Conservation (phyloP, 1,140 invertebrate genomes). For the Arion vulgaris region DNA sequence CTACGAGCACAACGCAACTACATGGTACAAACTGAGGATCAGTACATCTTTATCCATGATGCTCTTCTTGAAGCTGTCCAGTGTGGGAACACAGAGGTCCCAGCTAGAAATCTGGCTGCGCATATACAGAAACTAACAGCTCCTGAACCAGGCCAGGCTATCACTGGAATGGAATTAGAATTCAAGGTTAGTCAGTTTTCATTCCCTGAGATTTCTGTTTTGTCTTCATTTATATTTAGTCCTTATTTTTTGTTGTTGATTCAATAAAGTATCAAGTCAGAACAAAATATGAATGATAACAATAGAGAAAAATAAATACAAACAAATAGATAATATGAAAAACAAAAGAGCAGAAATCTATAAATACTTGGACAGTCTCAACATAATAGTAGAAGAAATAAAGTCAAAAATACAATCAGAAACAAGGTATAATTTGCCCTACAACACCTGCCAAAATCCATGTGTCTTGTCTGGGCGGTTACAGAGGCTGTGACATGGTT, state of each 20-base stretch:
- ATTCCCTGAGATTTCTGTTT: background rate
- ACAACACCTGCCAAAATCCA: too few species aligned
- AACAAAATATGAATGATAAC: too few species aligned
- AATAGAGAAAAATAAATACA: too few species aligned
- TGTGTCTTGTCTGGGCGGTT: too few species aligned
- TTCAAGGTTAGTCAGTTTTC: slow-evolving; percentile 83
- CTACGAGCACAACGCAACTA: slow-evolving; percentile 89
- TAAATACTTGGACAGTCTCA: too few species aligned
- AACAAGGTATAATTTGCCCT: too few species aligned
- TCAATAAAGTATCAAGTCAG: background rate
- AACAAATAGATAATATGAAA: too few species aligned
- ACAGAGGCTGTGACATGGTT: too few species aligned
- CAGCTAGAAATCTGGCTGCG: slow-evolving; percentile 90
- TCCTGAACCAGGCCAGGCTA: slow-evolving; percentile 68
- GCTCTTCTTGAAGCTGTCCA: slow-evolving; percentile 91
- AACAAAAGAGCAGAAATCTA: too few species aligned
- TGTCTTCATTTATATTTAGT: background rate
- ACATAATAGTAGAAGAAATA: too few species aligned
- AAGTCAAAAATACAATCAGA: too few species aligned
- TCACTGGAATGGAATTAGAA: slow-evolving; percentile 97
- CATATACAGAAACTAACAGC: slow-evolving; percentile 90
- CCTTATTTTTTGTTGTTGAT: background rate
- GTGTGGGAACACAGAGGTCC: slow-evolving; percentile 94
- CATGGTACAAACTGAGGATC: slow-evolving; percentile 93
- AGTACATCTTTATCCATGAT: slow-evolving; percentile 99